These are phyloP conservation scores for Monodelphis domestica DNA, from an alignment of 2,797 vertebrate genomes.

Conservation along the genomic window DNA sequence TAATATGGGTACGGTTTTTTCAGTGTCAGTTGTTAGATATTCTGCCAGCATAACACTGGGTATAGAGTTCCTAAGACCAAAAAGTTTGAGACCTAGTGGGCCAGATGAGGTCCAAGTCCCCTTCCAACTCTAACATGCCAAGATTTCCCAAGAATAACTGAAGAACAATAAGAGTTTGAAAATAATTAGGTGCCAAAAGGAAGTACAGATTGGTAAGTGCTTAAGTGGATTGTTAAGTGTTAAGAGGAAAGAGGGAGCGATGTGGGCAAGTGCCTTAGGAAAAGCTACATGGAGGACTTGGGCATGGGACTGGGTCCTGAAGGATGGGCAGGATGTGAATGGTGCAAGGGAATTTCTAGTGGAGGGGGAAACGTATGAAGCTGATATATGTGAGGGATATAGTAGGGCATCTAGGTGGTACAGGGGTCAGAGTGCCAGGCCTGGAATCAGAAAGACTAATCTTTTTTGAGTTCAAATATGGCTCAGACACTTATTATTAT, in stretches of 20 bases:
- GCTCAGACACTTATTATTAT: no score
- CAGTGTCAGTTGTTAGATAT: not conserved
- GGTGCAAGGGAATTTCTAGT: not conserved
- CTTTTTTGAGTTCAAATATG: no score
- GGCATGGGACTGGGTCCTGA: not conserved
- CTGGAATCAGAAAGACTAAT: no score
- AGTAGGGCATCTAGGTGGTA: no score
- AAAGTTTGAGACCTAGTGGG: not conserved
- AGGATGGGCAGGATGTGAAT: not conserved
- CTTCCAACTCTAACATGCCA: not conserved
- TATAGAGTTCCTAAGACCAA: not conserved
- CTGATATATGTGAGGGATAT: not conserved
- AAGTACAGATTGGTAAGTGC: not conserved
- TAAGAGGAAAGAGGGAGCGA: not conserved
- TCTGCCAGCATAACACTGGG: not conserved
- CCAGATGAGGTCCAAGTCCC: not conserved
- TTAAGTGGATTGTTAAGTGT: no score
- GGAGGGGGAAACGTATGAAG: not conserved
- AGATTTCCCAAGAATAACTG: not conserved
- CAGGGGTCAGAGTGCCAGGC: no score
- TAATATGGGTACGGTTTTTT: not conserved
- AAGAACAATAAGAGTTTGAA: not conserved
- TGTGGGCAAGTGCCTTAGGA: not conserved
- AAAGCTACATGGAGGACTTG: not conserved
- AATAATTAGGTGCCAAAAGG: not conserved